Evolutionary conservation across 1,140 invertebrate species (phyloP), one percentile per base, ranked within the genome.

Genomic region (Stenopsyche tienmushanensis): DNA sequence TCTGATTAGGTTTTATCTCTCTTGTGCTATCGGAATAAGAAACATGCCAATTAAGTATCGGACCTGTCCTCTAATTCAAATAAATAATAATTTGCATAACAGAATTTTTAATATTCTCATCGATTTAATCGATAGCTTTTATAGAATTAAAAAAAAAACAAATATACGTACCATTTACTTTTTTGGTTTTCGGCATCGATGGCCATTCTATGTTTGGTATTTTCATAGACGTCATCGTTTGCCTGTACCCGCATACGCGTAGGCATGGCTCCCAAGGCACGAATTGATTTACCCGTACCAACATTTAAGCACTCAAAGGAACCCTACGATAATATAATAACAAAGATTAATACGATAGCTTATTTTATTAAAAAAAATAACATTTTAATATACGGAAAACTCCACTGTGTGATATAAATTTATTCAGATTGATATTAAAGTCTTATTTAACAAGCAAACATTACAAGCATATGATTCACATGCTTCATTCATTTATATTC

Each of bases 151-250:
- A 57, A 54, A 29, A 62, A 0, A 65, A 23, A 52, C 45, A 44
- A 66, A 55, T 41, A 8, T 53, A 64, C 74, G 79, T 76, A 93
- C 92, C 93, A 96, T 83, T 93, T 93, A 77, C 92, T 94, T 80
- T 96, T 94, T 75, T 88, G 91, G 77, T 92, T 91, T 76, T 93
- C 88, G 76, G 96, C 92, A 53, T 88, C 91, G 70, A 87, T 88
- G 64, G 90, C 91, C 91, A 97, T 94, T 71, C 92, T 87, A 75
- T 90, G 87, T 78, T 89, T 86, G 67, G 94, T 97, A 60, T 88
- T 87, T 79, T 94, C 92, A 77, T 96, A 97, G 59, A 95, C 90
- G 81, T 97, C 94, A 76, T 97, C 94, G 71, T 94, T 96, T 70
- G 94, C 94, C 75, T 91, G 90, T 67, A 97, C 89, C 57, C 90